A percentile compares a stretch with the other conserved stretches of the same genome.
Conservation (phyloP, 2,888 invertebrate species). For the Limnephilus lunatus region DNA sequence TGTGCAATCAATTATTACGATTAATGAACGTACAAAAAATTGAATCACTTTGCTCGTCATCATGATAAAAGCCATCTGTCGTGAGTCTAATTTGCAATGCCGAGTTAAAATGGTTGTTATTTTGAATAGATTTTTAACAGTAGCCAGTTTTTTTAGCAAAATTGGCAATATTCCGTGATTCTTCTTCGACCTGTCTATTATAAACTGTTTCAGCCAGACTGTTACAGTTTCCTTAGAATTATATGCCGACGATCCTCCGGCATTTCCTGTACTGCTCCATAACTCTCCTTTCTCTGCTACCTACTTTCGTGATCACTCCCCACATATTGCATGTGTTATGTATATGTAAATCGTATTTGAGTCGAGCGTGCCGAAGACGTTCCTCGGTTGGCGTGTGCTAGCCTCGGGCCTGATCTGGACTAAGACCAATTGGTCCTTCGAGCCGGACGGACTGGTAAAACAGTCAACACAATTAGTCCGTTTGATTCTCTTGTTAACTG, state of each 20-base stretch:
- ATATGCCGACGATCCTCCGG: not conserved
- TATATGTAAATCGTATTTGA: conserved; percentile 54
- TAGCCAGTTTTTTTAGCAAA: not conserved
- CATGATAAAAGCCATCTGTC: not conserved
- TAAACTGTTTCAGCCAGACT: not conserved
- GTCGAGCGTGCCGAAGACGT: conserved; percentile 58
- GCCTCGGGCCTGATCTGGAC: conserved; percentile 37
- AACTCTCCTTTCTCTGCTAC: conserved; percentile 41
- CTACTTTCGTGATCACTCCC: conserved; percentile 50
- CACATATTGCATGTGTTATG: conserved; percentile 54
- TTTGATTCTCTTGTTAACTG: not conserved
- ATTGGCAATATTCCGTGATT: not conserved
- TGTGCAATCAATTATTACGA: not conserved
- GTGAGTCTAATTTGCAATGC: too few relatives aligned
- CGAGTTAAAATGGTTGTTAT: not conserved
- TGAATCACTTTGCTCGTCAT: not conserved
- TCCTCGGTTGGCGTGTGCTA: conserved; percentile 57
- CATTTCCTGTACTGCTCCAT: conserved; percentile 23
- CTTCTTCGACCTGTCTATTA: not conserved
- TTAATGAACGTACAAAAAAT: not conserved
- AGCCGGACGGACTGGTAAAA: conserved; percentile 16
- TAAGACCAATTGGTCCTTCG: not conserved
- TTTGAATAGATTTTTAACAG: not conserved
- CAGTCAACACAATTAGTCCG: not conserved
- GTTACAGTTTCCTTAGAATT: not conserved